Evolutionary conservation across 2,888 invertebrate genomes (phyloP).

Genomic region (Dryobotodes eremita): DNA sequence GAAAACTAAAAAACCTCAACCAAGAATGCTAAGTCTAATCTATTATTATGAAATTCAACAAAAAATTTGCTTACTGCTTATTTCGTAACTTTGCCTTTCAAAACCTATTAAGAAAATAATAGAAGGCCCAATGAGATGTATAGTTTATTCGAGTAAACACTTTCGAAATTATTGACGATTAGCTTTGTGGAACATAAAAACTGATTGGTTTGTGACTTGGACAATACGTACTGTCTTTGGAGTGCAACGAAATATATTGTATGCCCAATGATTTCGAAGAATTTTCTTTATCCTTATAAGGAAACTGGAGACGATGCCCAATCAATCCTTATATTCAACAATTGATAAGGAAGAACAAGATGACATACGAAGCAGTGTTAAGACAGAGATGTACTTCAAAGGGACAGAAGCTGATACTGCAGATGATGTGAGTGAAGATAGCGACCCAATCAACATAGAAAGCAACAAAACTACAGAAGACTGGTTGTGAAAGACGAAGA

Average conservation of each 20-base stretch:
- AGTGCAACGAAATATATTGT: neutral
- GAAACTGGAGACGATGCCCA: neutral
- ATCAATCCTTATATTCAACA: neutral
- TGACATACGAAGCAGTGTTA: neutral
- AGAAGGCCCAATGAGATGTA: slow-evolving; percentile 37
- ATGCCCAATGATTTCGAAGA: too few relatives aligned
- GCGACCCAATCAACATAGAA: neutral
- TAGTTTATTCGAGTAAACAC: slow-evolving; percentile 28
- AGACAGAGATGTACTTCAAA: neutral
- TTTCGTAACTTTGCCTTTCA: slow-evolving; percentile 45
- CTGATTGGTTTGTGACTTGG: neutral
- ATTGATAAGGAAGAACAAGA: neutral
- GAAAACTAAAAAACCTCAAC: slow-evolving; percentile 49
- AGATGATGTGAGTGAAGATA: neutral
- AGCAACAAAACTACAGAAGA: neutral
- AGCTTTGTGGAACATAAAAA: slow-evolving; percentile 10
- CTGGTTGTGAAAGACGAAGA: neutral
- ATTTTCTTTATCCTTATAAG: neutral
- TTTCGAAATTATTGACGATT: slow-evolving; percentile 40
- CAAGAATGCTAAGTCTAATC: slow-evolving; percentile 45
- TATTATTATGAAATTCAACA: slow-evolving; percentile 53
- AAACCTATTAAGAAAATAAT: slow-evolving; percentile 47
- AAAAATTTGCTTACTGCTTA: slow-evolving; percentile 40
- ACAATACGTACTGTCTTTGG: neutral
- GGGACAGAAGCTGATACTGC: neutral